Percentiles rank a stretch among this genome's conserved stretches.
phyloP scores from a whole-genome alignment of 2,888 invertebrate genomes.

The Chymomyza amoena region DNA sequence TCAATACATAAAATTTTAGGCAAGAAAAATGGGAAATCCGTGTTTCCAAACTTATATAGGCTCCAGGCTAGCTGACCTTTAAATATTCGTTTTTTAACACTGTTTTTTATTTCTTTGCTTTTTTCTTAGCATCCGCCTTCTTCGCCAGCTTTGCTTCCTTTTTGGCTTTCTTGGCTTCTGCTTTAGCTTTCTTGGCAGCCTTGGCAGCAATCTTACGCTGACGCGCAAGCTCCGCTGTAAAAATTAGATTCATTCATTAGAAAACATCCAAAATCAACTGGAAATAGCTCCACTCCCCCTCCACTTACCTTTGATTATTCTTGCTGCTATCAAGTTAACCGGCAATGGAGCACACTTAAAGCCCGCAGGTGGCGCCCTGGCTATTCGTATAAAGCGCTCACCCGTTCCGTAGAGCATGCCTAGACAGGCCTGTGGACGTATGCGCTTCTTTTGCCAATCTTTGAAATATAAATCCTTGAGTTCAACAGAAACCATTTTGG shows the following conservation, averaged over 20 bases:
- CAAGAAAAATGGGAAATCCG: too few species aligned
- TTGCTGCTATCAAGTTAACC: constrained; percentile 52
- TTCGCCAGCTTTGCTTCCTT: background rate
- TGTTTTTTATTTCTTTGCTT: too few species aligned
- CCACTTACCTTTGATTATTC: constrained; percentile 1
- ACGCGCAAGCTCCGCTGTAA: constrained; percentile 24
- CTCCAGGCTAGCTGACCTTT: too few species aligned
- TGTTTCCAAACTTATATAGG: too few species aligned
- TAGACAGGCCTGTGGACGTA: constrained; percentile 64
- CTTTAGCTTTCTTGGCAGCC: background rate
- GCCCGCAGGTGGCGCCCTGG: constrained; percentile 51
- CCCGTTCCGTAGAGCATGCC: constrained; percentile 67
- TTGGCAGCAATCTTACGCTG: constrained; percentile 18
- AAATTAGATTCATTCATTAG: too few species aligned
- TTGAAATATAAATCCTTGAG: constrained; percentile 54
- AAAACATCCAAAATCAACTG: background rate
- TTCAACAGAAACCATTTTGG: constrained; percentile 36
- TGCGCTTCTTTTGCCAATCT: constrained; percentile 46
- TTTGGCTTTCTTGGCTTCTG: background rate
- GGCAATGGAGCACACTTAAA: constrained; percentile 57
- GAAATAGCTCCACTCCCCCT: background rate
- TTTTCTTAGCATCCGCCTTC: too few species aligned
- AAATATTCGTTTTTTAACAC: too few species aligned
- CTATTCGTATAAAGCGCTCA: constrained; percentile 59
- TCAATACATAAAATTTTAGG: too few species aligned